A percentile compares a stretch with the other conserved stretches of the same genome.
phyloP scores from a whole-genome alignment of 1,140 invertebrate genomes.

The Elymnias hypermnestra region DNA sequence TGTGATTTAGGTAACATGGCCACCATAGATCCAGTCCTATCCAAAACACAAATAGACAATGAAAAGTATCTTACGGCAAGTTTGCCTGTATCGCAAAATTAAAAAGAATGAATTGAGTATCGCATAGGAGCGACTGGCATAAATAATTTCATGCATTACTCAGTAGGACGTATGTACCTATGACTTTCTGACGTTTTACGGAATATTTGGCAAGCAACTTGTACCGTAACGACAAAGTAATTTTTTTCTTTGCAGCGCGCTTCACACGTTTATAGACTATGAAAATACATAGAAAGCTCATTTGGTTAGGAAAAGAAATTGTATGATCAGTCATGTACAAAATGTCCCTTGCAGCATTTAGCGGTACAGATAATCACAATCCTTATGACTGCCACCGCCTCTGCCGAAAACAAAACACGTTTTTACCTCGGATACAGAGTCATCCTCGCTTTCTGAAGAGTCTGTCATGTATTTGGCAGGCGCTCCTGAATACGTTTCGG shows the following conservation, averaged over 20 bases:
- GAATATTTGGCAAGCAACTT: constrained; percentile 73
- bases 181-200: constrained; percentile 75
- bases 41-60: constrained; percentile 70
- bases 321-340: constrained; percentile 64
- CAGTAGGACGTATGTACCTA: constrained; percentile 72
- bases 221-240: constrained; percentile 58
- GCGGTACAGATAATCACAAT: constrained; percentile 74
- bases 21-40: constrained; percentile 57
- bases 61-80: constrained; percentile 49
- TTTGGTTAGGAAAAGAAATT: constrained; percentile 47
- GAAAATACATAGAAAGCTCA: constrained; percentile 30
- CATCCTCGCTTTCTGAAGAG: constrained; percentile 93
- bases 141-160: constrained; percentile 73
- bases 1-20: constrained; percentile 73
- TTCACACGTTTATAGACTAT: constrained; percentile 37
- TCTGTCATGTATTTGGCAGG: constrained; percentile 91
- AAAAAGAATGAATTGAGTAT: constrained; percentile 60
- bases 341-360: constrained; percentile 75
- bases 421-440: constrained; percentile 93
- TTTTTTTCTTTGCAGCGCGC: constrained; percentile 47
- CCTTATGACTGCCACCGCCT: constrained; percentile 72
- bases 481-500: constrained; percentile 84
- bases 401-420: constrained; percentile 74
- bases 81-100: constrained; percentile 47
- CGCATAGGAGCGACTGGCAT: constrained; percentile 59